Evolutionary conservation across 2,113 vertebrate genomes (phyloP), one percentile per base, ranked within the genome.

Genomic region (Poeciliopsis turrubarensis): DNA sequence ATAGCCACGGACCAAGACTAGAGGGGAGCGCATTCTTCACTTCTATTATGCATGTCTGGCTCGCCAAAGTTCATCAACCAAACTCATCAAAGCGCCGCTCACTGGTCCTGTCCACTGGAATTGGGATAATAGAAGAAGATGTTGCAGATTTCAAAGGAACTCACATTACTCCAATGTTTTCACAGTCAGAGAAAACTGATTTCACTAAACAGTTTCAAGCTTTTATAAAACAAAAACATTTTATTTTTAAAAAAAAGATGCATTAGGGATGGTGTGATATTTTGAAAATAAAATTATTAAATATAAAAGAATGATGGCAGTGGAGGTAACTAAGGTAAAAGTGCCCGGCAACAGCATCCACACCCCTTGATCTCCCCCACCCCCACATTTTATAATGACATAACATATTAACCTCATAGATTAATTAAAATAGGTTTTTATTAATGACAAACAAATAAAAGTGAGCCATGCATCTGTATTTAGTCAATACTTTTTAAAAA

Each of bases 1-100:
- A 86, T 75, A 80, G 70, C 65, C 69, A 68, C 69, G 68, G 71
- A 80, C 67, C 60, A 61, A 73, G 84, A 87, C 81, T 44, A 81
- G 14, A 63, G n/a, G 65, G 66, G 77, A 75, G 73, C 8, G 62
- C 51, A 77, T 63, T 73, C 79, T 61, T 75, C 13, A 19, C 65
- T 81, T 51, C 62, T 82, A 73, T 87, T 82, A 73, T 83, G 72
- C 73, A 68, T 70, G 68, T 86, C 80, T 72, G 34, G 85, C 89
- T 88, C 82, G 89, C 77, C 86, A 86, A 77, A 83, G 82, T 87
- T 83, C 85, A 86, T 89, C 72, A 78, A 37, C 32, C 69, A 70
- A 74, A 65, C 75, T 70, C 32, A 60, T 80, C 60, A 73, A 68
- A 77, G 51, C 30, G 65, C 34, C 57, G 60, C 26, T 62, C 70